Percentiles rank a stretch among this genome's conserved stretches.
Evolutionary conservation across 2,797 vertebrate genomes (phyloP).

Genomic region (Silurus lanzhouensis): DNA sequence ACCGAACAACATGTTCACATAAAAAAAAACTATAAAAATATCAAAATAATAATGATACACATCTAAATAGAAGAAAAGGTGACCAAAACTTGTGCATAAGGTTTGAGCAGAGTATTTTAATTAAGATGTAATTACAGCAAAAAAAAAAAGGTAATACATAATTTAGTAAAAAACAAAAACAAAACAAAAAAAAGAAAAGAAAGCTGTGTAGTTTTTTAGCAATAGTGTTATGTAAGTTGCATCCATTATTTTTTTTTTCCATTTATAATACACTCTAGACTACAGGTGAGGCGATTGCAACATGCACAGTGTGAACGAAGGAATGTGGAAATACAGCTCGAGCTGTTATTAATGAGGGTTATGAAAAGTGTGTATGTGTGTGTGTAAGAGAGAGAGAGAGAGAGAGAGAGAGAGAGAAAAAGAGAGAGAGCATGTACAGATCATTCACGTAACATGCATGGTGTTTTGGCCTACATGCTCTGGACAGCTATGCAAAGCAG

Average conservation of each 20-base stretch:
- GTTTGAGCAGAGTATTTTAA: conserved; percentile 11
- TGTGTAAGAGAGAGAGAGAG: conserved; percentile 65
- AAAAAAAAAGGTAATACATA: neutral
- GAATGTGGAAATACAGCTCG: conserved; percentile 99
- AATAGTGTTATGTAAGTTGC: neutral
- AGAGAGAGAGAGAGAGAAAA: conserved; percentile 66
- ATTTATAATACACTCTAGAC: conserved; percentile 51
- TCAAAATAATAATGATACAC: too few relatives aligned
- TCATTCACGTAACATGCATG: conserved; percentile 46
- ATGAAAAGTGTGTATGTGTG: conserved; percentile 64
- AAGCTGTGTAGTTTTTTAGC: neutral
- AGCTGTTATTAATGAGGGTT: conserved; percentile 83
- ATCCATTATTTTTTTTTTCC: too few relatives aligned
- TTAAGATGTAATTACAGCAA: neutral
- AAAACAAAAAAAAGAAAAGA: neutral
- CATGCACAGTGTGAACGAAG: conserved; percentile 86
- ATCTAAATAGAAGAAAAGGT: neutral
- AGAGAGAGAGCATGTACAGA: conserved; percentile 63
- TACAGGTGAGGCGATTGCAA: conserved; percentile 74
- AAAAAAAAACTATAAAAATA: neutral
- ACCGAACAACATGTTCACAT: neutral
- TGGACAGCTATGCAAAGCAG: neutral
- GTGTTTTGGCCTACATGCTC: conserved; percentile 18
- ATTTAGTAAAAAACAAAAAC: neutral
- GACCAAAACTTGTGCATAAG: neutral